Evolutionary conservation across 2,888 invertebrate genomes (phyloP), one percentile per base, ranked within the genome.

Genomic region (Lasiommata megera): DNA sequence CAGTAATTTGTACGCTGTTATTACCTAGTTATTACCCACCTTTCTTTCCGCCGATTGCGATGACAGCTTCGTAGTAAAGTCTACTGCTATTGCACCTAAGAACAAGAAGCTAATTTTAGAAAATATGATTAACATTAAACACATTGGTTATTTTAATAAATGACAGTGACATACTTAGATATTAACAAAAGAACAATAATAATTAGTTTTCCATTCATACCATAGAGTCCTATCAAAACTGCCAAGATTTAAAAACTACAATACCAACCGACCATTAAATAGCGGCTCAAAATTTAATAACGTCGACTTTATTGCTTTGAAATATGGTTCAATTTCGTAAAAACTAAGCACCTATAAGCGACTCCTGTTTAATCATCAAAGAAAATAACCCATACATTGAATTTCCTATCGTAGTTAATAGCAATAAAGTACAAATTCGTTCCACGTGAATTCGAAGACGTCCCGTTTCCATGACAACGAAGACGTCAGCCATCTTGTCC

Each of bases 401-500:
- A 62, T 55, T 56, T 56, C 61, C 56, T 63, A 63, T 69, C 65
- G 67, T 73, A 69, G 6, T 0, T 0, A 3, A 17, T 44, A 28
- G 41, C 3, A 14, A 46, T 74, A 76, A 62, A 67, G 76, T 68
- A 58, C 46, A 69, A 65, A 70, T 66, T 77, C 31, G 57, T 41
- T 54, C 53, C 62, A 7, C 17, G 44, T 43, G n/a, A 55, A 61
- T 67, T 64, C 61, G 62, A 81, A 82, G 82, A 82, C 74, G 79
- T 74, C 69, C 52, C 63, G 83, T 84, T 70, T 74, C 76, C 70
- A 78, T 75, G 67, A 77, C 76, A 77, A 83, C 84, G 61, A 77
- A 85, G 85, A 78, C 78, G 77, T 72, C 75, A 65, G 84, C 81
- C 87, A 87, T 87, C 83, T 83, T 88, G 84, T 66, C 67, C 73